Percentiles rank a stretch among this genome's conserved stretches.
phyloP scores from a whole-genome alignment of 1,140 invertebrate species.

The Acyrthosiphon pisum region DNA sequence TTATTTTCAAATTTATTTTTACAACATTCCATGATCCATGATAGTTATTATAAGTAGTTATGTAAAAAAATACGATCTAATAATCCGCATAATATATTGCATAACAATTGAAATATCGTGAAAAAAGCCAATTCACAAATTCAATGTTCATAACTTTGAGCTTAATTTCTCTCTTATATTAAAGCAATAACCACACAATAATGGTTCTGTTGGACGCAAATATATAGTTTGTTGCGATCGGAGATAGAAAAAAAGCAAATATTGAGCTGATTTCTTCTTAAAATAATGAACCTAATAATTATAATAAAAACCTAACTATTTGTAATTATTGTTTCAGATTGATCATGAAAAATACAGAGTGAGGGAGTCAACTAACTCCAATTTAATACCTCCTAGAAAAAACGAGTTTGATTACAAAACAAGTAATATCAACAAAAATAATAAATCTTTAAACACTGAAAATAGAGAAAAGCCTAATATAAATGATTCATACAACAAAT shows the following conservation, averaged over 20 bases:
- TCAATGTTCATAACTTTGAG: too few relatives aligned
- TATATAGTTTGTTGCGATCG: background rate
- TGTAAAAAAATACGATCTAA: too few relatives aligned
- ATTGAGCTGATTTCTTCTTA: background rate
- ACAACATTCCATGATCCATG: too few relatives aligned
- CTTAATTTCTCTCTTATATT: background rate
- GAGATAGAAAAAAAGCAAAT: too few relatives aligned
- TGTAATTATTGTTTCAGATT: background rate
- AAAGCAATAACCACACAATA: background rate
- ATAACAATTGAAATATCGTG: too few relatives aligned
- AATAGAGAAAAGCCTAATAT: background rate
- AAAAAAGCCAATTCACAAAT: too few relatives aligned
- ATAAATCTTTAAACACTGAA: background rate
- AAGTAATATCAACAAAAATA: background rate
- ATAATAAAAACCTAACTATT: background rate
- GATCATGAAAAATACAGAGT: background rate
- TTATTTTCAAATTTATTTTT: too few relatives aligned
- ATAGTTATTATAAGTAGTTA: too few relatives aligned
- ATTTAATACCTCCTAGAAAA: background rate
- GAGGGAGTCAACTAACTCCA: background rate
- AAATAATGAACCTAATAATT: background rate
- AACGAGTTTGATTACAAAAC: background rate
- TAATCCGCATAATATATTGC: too few relatives aligned
- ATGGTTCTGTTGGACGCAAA: background rate
- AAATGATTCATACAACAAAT: background rate